phyloP scores from a whole-genome alignment of 2,888 invertebrate species.

The Aspidapion aeneum region DNA sequence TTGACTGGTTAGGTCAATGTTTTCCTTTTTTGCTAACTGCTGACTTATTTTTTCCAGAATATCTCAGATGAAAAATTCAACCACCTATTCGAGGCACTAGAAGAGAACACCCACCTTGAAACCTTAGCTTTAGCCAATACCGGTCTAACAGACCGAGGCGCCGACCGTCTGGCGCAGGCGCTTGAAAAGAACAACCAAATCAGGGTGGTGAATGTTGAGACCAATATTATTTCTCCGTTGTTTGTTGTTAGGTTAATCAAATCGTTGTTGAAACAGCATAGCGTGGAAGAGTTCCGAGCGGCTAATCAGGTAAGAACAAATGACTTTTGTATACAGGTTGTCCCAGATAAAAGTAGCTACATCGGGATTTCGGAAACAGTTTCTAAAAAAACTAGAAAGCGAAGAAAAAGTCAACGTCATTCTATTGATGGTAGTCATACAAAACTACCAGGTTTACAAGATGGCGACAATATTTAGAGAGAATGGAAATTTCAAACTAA shows the following conservation, averaged over 20 bases:
- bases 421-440: too few species aligned
- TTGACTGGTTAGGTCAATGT: too few species aligned
- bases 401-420: too few species aligned
- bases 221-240: slow-evolving; percentile 93
- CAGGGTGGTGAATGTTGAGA: slow-evolving; percentile 88
- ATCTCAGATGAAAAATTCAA: slow-evolving; percentile 95
- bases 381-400: too few species aligned
- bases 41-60: slow-evolving; percentile 65
- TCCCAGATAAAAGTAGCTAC: too few species aligned
- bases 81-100: slow-evolving; percentile 82
- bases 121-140: slow-evolving; percentile 91
- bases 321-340: too few species aligned
- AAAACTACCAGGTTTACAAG: too few species aligned
- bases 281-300: slow-evolving; percentile 92
- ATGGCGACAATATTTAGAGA: too few species aligned
- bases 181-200: slow-evolving; percentile 76
- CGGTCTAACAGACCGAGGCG: slow-evolving; percentile 86
- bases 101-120: slow-evolving; percentile 87
- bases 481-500: too few species aligned
- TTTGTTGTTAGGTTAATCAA: slow-evolving; percentile 83
- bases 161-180: slow-evolving; percentile 76
- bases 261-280: slow-evolving; percentile 80
- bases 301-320: slow-evolving; percentile 84
- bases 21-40: too few species aligned
- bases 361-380: too few species aligned